phyloP scores from a whole-genome alignment of 2,797 vertebrate genomes.

The Aphelocoma californica region DNA sequence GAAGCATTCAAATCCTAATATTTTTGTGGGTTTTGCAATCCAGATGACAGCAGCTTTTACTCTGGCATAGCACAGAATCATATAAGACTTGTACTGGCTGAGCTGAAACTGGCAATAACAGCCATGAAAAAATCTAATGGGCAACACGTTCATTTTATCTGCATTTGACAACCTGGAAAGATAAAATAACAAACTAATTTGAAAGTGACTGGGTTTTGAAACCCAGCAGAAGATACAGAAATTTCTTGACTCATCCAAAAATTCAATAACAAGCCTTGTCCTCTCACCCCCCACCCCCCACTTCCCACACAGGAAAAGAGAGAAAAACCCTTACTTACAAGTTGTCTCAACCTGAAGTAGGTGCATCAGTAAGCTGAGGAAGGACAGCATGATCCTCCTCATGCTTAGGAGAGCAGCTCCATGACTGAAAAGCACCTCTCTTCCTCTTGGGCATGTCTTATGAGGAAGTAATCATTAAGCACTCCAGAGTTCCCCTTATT shows the following conservation, averaged over 20 bases:
- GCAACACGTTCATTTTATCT: background rate
- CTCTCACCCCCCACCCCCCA: accelerated
- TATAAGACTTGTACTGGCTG: background rate
- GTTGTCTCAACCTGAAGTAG: slow-evolving; percentile 13
- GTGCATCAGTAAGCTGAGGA: slow-evolving; percentile 50
- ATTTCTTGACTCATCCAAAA: background rate
- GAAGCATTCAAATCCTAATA: background rate
- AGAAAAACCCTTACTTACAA: slow-evolving; percentile 57
- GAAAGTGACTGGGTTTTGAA: background rate
- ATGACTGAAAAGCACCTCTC: slow-evolving; percentile 37
- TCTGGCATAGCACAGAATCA: background rate
- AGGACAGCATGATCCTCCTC: background rate
- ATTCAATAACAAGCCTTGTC: background rate
- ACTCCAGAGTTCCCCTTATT: slow-evolving; percentile 33
- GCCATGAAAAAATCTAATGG: background rate
- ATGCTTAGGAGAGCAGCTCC: slow-evolving; percentile 44
- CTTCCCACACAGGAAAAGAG: background rate
- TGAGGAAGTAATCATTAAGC: slow-evolving; percentile 49
- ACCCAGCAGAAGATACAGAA: background rate
- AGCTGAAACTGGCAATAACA: background rate
- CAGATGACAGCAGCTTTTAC: background rate
- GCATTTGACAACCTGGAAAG: background rate
- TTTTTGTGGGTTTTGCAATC: background rate
- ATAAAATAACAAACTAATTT: background rate
- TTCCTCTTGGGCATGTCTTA: slow-evolving; percentile 40